Evolutionary conservation across 2,797 vertebrate genomes (phyloP), one percentile per base, ranked within the genome.

Genomic region (Carcharodon carcharias): DNA sequence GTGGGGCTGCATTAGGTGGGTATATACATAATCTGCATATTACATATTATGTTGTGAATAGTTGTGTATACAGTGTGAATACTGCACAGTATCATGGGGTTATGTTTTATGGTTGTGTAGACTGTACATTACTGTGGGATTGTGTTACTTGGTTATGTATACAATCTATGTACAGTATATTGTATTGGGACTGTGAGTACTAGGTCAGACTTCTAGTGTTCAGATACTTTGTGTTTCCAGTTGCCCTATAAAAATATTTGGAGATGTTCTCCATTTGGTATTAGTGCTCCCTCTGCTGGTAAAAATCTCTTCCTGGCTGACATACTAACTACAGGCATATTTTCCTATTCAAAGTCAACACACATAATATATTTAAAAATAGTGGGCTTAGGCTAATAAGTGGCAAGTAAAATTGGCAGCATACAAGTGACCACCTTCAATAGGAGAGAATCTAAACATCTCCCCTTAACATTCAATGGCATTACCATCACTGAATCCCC

Each of bases 281-380:
- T 50, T 73, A 95, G 94, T 71, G 94, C 94, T 95, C 94, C 94
- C 69, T n/a, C 94, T 95, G 94, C 69, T 95, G 94, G 69, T 56
- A 54, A 58, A 73, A 92, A 93, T 93, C 63, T 45, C 61, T 45
- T 67, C n/a, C n/a, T 45, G 21, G n/a, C 2, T 93, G 91, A 67
- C 11, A 65, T 67, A 21, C 40, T 8, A 67, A 93, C n/a, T n/a
- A 23, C n/a, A 67, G 18, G 9, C 16, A 0, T 18, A 35, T 92
- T 92, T 92, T n/a, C 4, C 5, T 93, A 67, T 26, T 67, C n/a
- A 65, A 85, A 93, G 16, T 11, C n/a, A 93, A 65, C 56, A 31
- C 28, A n/a, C 31, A 93, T 67, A 23, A 93, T 67, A 23, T 93
- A 45, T 45, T 67, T 11, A 45, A 93, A 16, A 80, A 40, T n/a